Evolutionary conservation across 2,888 invertebrate genomes (phyloP), one percentile per base, ranked within the genome.

Genomic region (Gymnoscelis rufifasciata): DNA sequence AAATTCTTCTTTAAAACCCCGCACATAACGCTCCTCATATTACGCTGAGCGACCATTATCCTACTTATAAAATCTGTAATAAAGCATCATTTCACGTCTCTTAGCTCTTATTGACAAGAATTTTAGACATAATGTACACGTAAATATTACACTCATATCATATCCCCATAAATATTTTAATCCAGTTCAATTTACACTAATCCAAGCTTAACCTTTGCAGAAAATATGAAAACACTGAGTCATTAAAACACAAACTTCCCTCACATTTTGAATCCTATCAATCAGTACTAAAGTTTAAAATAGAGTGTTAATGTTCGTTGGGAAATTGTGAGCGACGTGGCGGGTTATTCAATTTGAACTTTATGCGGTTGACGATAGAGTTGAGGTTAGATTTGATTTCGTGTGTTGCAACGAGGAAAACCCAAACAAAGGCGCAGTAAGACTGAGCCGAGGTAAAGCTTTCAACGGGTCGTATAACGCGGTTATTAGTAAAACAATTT

Each of bases 391-490:
- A 33, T 19, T 19, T 2, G 19, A 26, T 23, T 29, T 39, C 7
- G 26, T 28, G 26, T 28, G n/a, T 19, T 40, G 40, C 40, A 40
- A 46, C n/a, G 12, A 30, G 29, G 45, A 46, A 40, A 39, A 40
- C 29, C 30, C 35, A 46, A 46, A 40, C 45, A 40, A 40, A 36
- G 39, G 14, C 2, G 29, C 33, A 13, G 35, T 46, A 45, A 39
- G 14, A 28, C 23, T 24, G 40, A 36, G 45, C 15, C 28, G 36
- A 36, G 23, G 30, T 40, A 45, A 45, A 40, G 28, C 38, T 45
- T 44, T 44, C 38, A 44, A 38, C 31, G 12, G 15, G 13, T 19
- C 19, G 19, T 15, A 15, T 31, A 31, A 30, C 30, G 30, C 13
- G 31, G 31, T 33, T 23, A 31, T 31, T 15, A n/a, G 14, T 33